Conservation (phyloP, 2,888 invertebrate species). For the Helleia helle region DNA sequence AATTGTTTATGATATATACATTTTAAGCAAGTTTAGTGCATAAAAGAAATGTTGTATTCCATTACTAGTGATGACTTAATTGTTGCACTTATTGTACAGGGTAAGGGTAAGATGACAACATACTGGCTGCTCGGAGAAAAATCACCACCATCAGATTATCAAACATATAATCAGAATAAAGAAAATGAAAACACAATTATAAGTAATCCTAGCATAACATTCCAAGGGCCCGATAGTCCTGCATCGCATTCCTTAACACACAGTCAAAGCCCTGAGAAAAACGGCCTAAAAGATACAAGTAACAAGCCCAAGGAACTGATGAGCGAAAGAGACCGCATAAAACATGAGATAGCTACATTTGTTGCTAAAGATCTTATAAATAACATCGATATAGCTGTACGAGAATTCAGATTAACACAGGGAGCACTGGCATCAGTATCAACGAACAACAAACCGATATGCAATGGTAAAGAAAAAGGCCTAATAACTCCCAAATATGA, state of each 20-base stretch:
- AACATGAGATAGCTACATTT: slow-evolving; percentile 62
- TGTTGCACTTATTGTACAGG: slow-evolving; percentile 61
- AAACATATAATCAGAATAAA: slow-evolving; percentile 30
- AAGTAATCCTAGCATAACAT: slow-evolving; percentile 59
- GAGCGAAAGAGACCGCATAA: slow-evolving; percentile 55
- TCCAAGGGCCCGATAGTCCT: slow-evolving; percentile 65
- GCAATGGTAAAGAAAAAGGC: slow-evolving; percentile 46
- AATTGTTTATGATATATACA: no score
- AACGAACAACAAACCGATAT: slow-evolving; percentile 25
- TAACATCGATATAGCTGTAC: slow-evolving; percentile 56
- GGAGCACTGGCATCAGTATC: slow-evolving; percentile 39
- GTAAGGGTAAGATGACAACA: slow-evolving; percentile 91
- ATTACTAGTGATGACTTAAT: no score
- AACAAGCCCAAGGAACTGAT: slow-evolving; percentile 39
- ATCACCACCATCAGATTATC: slow-evolving; percentile 24
- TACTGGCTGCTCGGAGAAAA: slow-evolving; percentile 89
- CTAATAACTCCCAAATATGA: slow-evolving; percentile 59
- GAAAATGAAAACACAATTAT: slow-evolving; percentile 29
- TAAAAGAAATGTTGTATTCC: no score
- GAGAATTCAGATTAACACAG: slow-evolving; percentile 57
- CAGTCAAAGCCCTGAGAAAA: slow-evolving; percentile 51
- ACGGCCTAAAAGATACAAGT: slow-evolving; percentile 35
- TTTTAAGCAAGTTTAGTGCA: no score
- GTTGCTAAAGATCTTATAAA: slow-evolving; percentile 63
- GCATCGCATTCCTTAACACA: slow-evolving; percentile 56